Evolutionary conservation across 2,113 vertebrate species (phyloP).

Genomic region (Chionomys nivalis): DNA sequence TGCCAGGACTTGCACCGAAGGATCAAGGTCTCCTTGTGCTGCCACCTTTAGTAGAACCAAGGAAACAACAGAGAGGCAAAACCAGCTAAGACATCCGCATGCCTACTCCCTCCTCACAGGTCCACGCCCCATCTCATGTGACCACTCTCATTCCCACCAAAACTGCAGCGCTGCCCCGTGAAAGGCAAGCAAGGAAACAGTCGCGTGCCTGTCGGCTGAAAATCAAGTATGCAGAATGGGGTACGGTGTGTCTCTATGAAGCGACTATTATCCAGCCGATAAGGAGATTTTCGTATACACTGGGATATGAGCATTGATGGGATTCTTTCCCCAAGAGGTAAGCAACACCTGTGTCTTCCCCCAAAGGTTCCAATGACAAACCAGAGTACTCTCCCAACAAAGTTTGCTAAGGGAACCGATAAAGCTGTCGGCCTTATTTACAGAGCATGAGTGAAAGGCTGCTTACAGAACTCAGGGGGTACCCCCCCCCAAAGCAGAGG

Average conservation of each 20-base stretch:
- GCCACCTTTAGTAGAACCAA: not conserved
- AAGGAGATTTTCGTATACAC: not conserved
- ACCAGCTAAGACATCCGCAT: not conserved
- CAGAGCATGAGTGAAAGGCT: not conserved
- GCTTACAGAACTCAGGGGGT: not conserved
- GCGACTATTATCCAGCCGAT: not conserved
- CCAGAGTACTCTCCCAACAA: no score
- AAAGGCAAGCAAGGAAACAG: not conserved
- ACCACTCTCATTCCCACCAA: not conserved
- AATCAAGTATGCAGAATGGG: not conserved
- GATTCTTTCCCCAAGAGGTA: not conserved
- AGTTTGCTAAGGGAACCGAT: not conserved
- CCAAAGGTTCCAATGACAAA: not conserved
- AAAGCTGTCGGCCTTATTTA: not conserved
- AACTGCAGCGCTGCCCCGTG: not conserved
- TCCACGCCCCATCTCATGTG: no score
- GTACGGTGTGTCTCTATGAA: not conserved
- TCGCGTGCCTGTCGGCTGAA: not conserved
- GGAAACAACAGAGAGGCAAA: not conserved
- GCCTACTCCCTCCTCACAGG: not conserved
- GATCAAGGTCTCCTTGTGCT: not conserved
- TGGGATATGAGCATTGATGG: not conserved
- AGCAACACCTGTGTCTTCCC: not conserved
- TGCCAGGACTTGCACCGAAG: not conserved
- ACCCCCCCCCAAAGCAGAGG: not conserved